Evolutionary conservation across 1,140 invertebrate genomes (phyloP), one percentile per base, ranked within the genome.

Genomic region (Brachionus manjavacas): DNA sequence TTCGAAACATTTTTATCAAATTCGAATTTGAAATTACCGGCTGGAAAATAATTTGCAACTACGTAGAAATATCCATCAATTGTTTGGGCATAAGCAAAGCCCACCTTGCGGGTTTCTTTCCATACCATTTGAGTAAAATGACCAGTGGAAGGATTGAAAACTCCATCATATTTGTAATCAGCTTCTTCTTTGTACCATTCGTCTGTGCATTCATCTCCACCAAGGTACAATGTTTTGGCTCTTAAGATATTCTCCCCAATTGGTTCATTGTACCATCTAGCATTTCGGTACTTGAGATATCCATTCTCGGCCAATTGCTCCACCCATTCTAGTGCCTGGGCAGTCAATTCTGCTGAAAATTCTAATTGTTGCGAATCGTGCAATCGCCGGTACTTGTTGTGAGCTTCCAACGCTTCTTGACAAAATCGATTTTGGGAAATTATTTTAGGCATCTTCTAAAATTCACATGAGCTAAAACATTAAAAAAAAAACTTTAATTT

Each of bases 311-410:
- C 92, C 84, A 93, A 87, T 80, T 91, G 90, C 85, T 93, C 92
- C 20, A 94, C 93, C 94, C 95, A 94, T 90, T 95, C 92, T 89
- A 95, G 92, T 86, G 94, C 92, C 88, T 88, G 1, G 87, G 90
- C 52, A 88, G 91, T 89, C 90, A 94, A 93, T 90, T 94, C 91
- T 89, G 93, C 91, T 87, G 91, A 92, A 28, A 95, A 86, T 88
- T 92, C 91, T 76, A 95, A 87, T 3, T 92, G 91, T 2, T 91
- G 90, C 1, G 92, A 92, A 52, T 92, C 91, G 87, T 95, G 92
- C 87, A 93, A 92, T 86, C 91, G 89, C 86, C 94, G 89, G 86
- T 93, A 92, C 85, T 94, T 91, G 89, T 95, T 94, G 88, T 95
- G 92, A 85, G 93, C 89, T 85, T 92, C 89, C 79, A 95, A 89